phyloP scores from a whole-genome alignment of 2,888 invertebrate species.

The Enchytraeus crypticus region DNA sequence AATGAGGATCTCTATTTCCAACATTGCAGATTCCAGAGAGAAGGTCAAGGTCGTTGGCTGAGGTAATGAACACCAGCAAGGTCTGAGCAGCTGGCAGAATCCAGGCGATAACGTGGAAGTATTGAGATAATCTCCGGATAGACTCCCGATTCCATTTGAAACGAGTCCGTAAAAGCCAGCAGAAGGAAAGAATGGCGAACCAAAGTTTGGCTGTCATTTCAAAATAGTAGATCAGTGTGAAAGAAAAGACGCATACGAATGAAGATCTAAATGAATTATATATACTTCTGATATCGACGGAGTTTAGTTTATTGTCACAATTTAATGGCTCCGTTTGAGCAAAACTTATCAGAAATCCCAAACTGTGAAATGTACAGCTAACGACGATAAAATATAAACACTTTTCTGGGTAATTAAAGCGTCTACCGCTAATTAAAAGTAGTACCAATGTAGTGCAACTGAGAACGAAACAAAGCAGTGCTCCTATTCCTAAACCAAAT shows the following conservation, averaged over 20 bases:
- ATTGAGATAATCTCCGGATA: conserved; percentile 83
- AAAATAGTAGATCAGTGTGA: conserved; percentile 91
- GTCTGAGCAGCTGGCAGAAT: conserved; percentile 84
- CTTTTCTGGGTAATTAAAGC: not conserved
- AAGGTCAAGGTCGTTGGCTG: conserved; percentile 91
- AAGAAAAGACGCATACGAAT: conserved; percentile 83
- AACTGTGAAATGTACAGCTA: conserved; percentile 81
- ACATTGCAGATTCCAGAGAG: conserved; percentile 92
- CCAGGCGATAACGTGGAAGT: conserved; percentile 95
- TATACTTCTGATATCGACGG: conserved; percentile 35
- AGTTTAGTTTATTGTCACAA: conserved; percentile 54
- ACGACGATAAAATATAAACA: conserved; percentile 86
- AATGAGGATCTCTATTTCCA: too few species aligned
- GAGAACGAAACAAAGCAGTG: too few species aligned
- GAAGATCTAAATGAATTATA: conserved; percentile 56
- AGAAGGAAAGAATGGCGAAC: conserved; percentile 87
- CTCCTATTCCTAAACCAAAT: too few species aligned
- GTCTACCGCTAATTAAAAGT: too few species aligned
- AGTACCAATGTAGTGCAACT: too few species aligned
- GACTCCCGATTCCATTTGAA: conserved; percentile 99
- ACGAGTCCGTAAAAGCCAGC: conserved; percentile 96
- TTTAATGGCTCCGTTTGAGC: conserved; percentile 78
- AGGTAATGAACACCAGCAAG: conserved; percentile 74
- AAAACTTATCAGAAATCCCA: conserved; percentile 81
- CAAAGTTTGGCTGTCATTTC: conserved; percentile 97